Evolutionary conservation across 2,797 vertebrate species (phyloP), one percentile per base, ranked within the genome.

Genomic region (Sebastes variabilis): DNA sequence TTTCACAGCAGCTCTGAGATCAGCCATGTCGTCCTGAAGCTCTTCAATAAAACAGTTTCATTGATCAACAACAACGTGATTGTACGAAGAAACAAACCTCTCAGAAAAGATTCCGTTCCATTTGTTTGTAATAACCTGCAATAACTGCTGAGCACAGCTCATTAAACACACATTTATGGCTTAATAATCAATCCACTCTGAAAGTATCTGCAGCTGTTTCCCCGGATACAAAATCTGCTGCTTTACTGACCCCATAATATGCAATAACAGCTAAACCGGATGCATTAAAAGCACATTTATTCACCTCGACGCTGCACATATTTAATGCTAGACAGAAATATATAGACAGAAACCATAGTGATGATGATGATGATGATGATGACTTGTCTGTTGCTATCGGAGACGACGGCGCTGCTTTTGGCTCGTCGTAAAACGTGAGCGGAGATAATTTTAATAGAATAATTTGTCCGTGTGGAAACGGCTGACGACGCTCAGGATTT

Each of bases 231-330:
- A 20, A 61, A 32, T 32, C 46, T n/a, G 42, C 38, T 18, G 20
- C 38, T 66, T 18, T 25, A 11, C 69, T 27, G 52, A 74, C 59
- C 72, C 27, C 55, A 36, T 36, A 34, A 78, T 68, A 1, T 52
- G 32, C 84, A 75, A n/a, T 4, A 32, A 55, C 32, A 69, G 67
- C 64, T 25, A 2, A 55, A 70, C 8, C 38, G 1, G 14, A 25
- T 60, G 34, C 85, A 85, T 89, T 89, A 83, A 81, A 89, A 85
- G 67, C 8, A 64, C 78, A 85, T 87, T 77, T 24, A 72, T 36
- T 74, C 55, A 69, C 72, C 71, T 75, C 9, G 1, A 12, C 1
- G n/a, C 69, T 14, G 74, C 56, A 13, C 34, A 12, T 4, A 16
- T 18, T 8, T 9, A 34, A 58, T n/a, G 34, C 54, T 29, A n/a